Evolutionary conservation across 2,888 invertebrate species (phyloP).

Genomic region (Oithona nana): DNA sequence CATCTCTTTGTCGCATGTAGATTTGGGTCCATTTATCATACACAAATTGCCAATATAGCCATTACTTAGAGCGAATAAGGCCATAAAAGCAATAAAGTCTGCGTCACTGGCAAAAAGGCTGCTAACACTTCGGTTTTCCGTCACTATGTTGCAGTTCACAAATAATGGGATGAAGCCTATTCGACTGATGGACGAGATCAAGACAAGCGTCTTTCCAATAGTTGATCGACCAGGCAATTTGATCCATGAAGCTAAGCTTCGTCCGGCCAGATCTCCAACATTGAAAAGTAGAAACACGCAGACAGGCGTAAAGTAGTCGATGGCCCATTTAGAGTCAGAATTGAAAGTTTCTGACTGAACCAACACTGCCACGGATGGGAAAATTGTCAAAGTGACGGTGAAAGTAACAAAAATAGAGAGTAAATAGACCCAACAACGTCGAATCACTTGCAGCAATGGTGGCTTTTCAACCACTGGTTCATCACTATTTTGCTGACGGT

Average conservation of each 20-base stretch:
- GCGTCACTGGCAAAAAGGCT: conserved; percentile 26
- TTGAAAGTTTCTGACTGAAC: background rate
- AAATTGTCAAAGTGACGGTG: conserved; percentile 7
- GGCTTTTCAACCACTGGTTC: background rate
- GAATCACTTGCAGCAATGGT: background rate
- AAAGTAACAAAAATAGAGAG: conserved; percentile 9
- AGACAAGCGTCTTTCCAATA: background rate
- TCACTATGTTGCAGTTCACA: conserved; percentile 27
- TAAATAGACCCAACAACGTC: background rate
- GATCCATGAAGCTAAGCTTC: conserved; percentile 24
- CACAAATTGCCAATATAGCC: conserved; percentile 12
- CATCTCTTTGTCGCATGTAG: background rate
- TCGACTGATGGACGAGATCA: conserved; percentile 20
- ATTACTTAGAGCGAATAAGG: conserved; percentile 6
- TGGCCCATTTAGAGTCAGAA: conserved; percentile 20
- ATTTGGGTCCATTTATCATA: conserved; percentile 14
- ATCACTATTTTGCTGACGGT: background rate
- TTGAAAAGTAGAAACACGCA: conserved; percentile 32
- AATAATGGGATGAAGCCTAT: conserved; percentile 28
- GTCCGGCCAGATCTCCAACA: conserved; percentile 28
- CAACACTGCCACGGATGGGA: conserved; percentile 7
- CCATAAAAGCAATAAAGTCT: conserved; percentile 8
- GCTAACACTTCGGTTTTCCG: conserved; percentile 18
- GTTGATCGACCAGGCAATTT: background rate
- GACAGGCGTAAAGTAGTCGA: conserved; percentile 28